phyloP scores from a whole-genome alignment of 1,140 invertebrate species.

The Kradibia gibbosae region DNA sequence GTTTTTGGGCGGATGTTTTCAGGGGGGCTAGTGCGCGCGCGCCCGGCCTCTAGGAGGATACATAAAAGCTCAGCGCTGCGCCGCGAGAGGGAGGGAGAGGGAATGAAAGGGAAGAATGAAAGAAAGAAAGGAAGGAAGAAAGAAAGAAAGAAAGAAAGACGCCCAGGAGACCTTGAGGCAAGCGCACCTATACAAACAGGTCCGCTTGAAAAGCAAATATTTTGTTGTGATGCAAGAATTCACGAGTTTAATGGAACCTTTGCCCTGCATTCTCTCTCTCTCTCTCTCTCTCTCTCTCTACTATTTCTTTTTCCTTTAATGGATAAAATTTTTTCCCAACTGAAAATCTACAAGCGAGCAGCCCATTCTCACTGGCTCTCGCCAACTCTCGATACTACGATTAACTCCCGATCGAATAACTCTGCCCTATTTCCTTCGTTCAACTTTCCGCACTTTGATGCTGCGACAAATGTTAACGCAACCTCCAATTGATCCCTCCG shows the following conservation, averaged over 20 bases:
- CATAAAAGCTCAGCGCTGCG: conserved; percentile 22
- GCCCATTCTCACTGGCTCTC: too few species aligned
- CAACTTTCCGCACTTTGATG: too few species aligned
- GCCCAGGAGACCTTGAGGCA: conserved; percentile 59
- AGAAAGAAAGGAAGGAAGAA: conserved; percentile 58
- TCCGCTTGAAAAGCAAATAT: conserved; percentile 65
- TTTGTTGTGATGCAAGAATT: conserved; percentile 70
- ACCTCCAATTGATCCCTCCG: too few species aligned
- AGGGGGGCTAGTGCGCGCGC: conserved; percentile 58
- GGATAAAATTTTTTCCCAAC: conserved; percentile 21
- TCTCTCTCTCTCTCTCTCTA: too few species aligned
- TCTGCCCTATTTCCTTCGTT: too few species aligned
- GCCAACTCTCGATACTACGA: too few species aligned
- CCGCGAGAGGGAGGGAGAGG: conserved; percentile 57
- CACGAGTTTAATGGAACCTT: conserved; percentile 58
- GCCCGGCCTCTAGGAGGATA: conserved; percentile 19
- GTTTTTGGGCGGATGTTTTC: conserved; percentile 64
- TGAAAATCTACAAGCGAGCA: not conserved
- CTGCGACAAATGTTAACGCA: too few species aligned
- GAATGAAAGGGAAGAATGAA: conserved; percentile 57
- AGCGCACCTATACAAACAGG: conserved; percentile 67
- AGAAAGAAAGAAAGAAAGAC: conserved; percentile 55
- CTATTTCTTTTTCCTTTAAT: too few species aligned
- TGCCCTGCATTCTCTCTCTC: not conserved
- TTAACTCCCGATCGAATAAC: too few species aligned